These are phyloP conservation scores for Phenganax marumi DNA, from an alignment of 92 coral and sea anemone species.

Conservation along the genomic window DNA sequence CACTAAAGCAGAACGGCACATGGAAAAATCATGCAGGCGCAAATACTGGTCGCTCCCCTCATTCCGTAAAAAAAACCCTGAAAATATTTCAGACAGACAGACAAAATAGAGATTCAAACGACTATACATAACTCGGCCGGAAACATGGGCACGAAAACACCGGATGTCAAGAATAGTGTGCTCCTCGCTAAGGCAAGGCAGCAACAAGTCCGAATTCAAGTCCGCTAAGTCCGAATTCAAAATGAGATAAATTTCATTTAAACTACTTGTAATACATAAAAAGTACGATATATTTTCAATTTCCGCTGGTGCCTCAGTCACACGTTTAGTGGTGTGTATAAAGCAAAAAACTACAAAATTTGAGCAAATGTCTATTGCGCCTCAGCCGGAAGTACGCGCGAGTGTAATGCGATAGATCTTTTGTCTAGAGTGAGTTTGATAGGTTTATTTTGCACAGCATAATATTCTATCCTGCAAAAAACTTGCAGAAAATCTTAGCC, in stretches of 20 bases:
- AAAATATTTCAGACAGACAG: no score
- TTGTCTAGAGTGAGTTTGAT: slow-evolving; percentile 34
- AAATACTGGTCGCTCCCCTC: no score
- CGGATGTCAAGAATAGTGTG: no score
- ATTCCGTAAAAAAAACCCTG: no score
- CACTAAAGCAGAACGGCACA: no score
- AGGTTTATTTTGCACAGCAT: neutral
- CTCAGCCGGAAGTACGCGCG: slow-evolving; percentile 17
- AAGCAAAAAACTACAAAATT: slow-evolving; percentile 28
- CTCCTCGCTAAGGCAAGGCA: no score
- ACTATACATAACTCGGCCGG: no score
- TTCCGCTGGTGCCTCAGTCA: slow-evolving; percentile 26
- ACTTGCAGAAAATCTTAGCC: no score
- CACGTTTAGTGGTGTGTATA: slow-evolving; percentile 5
- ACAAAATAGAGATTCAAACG: no score
- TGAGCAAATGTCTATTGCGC: slow-evolving; percentile 14
- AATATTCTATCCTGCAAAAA: neutral
- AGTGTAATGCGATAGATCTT: slow-evolving; percentile 27
- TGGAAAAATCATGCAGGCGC: no score
- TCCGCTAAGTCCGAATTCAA: neutral
- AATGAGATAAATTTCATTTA: neutral
- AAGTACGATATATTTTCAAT: neutral
- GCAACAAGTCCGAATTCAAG: neutral
- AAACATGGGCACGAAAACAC: no score
- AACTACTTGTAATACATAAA: neutral